Evolutionary conservation across 2,888 invertebrate species (phyloP).

Genomic region (Cataglyphis albicans): DNA sequence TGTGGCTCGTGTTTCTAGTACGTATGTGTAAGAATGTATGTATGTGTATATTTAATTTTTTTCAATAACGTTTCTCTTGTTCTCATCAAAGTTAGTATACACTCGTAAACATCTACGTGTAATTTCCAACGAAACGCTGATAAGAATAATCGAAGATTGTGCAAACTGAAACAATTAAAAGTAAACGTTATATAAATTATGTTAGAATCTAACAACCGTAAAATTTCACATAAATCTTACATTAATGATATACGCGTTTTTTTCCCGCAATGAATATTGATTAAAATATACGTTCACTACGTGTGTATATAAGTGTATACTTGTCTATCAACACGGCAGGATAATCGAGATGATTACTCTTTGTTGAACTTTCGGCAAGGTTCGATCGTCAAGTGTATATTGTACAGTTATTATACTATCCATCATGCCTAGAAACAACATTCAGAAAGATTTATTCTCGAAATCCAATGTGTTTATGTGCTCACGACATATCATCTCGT

Average conservation of each 20-base stretch:
- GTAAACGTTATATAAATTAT: not conserved
- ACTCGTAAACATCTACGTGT: not conserved
- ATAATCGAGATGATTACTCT: slow-evolving; percentile 41
- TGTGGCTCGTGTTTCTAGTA: slow-evolving; percentile 61
- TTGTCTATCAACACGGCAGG: slow-evolving; percentile 43
- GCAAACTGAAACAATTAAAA: not conserved
- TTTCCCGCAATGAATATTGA: not conserved
- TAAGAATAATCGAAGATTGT: not conserved
- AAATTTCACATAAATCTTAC: not conserved
- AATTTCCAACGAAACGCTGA: slow-evolving; percentile 5
- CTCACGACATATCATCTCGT: slow-evolving; percentile 28
- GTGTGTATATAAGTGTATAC: slow-evolving; percentile 9
- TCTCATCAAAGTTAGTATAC: slow-evolving; percentile 4
- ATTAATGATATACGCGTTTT: not conserved
- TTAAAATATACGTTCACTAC: not conserved
- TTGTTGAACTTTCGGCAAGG: slow-evolving; percentile 24
- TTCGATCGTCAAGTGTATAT: slow-evolving; percentile 15
- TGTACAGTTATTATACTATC: slow-evolving; percentile 31
- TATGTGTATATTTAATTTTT: slow-evolving; percentile 19
- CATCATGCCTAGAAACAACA: slow-evolving; percentile 32
- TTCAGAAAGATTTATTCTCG: slow-evolving; percentile 15
- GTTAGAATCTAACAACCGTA: not conserved
- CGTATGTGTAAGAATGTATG: slow-evolving; percentile 24
- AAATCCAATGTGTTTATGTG: slow-evolving; percentile 15
- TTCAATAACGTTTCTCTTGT: slow-evolving; percentile 1